Conservation (phyloP, 1,140 invertebrate genomes). For the Drosophila subpulchrella region DNA sequence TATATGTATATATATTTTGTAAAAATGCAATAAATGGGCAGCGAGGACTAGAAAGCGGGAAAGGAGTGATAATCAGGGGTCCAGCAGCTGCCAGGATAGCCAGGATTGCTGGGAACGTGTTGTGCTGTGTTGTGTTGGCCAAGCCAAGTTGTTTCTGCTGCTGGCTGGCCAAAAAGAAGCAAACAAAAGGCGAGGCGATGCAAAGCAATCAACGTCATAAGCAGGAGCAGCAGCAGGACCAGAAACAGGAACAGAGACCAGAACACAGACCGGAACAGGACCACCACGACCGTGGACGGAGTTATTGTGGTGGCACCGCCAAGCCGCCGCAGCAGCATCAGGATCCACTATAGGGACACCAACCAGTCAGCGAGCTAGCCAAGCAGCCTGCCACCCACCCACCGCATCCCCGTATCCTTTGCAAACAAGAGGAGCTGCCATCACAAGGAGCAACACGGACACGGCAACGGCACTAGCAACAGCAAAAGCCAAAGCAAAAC, state of each 20-base stretch:
- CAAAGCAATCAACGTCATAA: constrained; percentile 78
- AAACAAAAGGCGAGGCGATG: constrained; percentile 71
- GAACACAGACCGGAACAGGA: constrained; percentile 25
- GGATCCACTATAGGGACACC: constrained; percentile 12
- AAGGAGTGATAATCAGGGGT: constrained; percentile 31
- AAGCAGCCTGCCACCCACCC: background rate
- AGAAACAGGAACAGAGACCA: constrained; percentile 29
- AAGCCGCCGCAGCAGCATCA: constrained; percentile 13
- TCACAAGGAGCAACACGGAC: constrained; percentile 19
- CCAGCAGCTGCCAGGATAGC: constrained; percentile 18
- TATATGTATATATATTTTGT: constrained; percentile 4
- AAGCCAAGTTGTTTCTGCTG: constrained; percentile 12
- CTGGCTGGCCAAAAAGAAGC: constrained; percentile 24
- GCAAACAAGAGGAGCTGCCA: constrained; percentile 27
- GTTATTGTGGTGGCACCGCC: constrained; percentile 58
- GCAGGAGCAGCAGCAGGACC: constrained; percentile 51
- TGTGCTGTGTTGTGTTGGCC: constrained; percentile 22
- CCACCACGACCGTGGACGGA: constrained; percentile 41
- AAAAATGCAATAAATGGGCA: constrained; percentile 37
- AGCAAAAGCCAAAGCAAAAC: constrained; percentile 46
- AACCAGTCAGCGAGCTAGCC: background rate
- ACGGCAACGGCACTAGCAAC: constrained; percentile 10
- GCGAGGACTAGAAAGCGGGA: background rate
- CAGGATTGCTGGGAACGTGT: constrained; percentile 1
- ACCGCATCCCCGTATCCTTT: constrained; percentile 1